A percentile compares a stretch with the other conserved stretches of the same genome.
These are phyloP conservation scores for Ploceus nigricollis DNA, from an alignment of 2,113 vertebrate genomes.

Conservation along the genomic window DNA sequence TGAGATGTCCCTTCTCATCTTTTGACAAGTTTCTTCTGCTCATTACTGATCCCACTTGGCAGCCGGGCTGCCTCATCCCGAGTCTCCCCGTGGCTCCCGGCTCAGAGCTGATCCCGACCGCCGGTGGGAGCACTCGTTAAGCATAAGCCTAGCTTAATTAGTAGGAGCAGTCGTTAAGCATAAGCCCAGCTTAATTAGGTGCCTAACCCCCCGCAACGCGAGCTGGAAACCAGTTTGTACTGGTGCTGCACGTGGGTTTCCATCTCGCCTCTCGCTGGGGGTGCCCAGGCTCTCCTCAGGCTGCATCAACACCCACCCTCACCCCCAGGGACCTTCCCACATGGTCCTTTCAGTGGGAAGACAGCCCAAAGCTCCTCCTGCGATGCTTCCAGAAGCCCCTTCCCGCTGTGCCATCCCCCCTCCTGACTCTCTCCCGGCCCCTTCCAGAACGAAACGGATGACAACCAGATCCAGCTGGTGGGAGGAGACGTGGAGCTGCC, in stretches of 20 bases:
- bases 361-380: neutral
- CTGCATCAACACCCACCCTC: neutral
- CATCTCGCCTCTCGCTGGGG: neutral
- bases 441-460: conserved; percentile 85
- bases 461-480: conserved; percentile 93
- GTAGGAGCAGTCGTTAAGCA: neutral
- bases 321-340: neutral
- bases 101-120: rapidly evolving
- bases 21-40: conserved; percentile 16
- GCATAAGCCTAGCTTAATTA: neutral
- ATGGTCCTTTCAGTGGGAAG: rapidly evolving
- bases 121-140: neutral
- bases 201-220: rapidly evolving
- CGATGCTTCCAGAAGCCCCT: neutral
- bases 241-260: neutral
- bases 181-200: neutral
- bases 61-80: neutral
- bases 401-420: neutral
- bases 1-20: neutral
- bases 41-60: neutral
- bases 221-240: neutral
- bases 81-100: neutral
- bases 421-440: neutral
- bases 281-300: neutral
- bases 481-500: conserved; percentile 89